Evolutionary conservation across 2,797 vertebrate species (phyloP).

Genomic region (Zalophus californianus): DNA sequence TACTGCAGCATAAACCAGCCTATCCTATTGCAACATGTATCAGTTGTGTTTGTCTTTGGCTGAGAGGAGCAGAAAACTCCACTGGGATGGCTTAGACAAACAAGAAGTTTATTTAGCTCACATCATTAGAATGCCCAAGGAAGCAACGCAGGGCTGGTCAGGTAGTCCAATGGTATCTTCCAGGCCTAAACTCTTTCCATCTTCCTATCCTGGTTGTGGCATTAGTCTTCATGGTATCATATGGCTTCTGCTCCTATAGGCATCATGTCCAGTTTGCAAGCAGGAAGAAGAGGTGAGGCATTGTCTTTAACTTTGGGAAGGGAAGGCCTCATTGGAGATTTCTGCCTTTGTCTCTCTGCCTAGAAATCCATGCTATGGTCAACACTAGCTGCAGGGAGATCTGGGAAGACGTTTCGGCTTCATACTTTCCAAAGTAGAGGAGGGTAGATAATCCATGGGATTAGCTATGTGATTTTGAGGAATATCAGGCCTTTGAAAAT

Average conservation of each 20-base stretch:
- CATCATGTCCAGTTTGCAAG: neutral
- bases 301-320: neutral
- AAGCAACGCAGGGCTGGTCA: neutral
- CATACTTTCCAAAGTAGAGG: neutral
- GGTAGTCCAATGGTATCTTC: neutral
- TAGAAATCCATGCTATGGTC: neutral
- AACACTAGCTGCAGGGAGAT: neutral
- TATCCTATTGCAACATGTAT: neutral
- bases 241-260: neutral
- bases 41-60: neutral
- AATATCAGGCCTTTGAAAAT: neutral
- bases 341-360: neutral
- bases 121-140: neutral
- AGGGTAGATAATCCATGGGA: too few relatives aligned
- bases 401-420: neutral
- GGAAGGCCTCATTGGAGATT: neutral
- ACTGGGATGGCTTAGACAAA: neutral
- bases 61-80: neutral
- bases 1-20: neutral
- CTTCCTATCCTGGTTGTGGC: neutral
- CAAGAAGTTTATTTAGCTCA: neutral
- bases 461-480: neutral
- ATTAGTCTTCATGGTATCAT: neutral
- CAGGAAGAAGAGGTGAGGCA: neutral
- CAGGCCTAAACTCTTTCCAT: neutral